Conservation (phyloP, 2,113 vertebrate genomes). For the Tychaedon coryphoeus region DNA sequence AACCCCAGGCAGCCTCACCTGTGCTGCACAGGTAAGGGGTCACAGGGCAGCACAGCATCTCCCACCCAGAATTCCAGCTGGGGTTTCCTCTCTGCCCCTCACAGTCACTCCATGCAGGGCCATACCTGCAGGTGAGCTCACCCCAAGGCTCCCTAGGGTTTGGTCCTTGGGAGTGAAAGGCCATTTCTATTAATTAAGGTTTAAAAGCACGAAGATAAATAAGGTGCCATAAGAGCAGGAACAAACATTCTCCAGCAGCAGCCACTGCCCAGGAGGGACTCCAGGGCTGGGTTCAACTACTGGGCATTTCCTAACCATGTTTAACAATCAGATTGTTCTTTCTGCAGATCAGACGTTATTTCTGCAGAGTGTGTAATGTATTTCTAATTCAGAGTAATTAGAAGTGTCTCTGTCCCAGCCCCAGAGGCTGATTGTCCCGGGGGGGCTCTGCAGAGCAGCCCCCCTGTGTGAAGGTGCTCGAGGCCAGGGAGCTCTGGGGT, state of each 20-base stretch:
- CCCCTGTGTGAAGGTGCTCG: background rate
- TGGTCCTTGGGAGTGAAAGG: background rate
- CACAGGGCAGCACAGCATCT: background rate
- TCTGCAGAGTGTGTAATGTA: fast-evolving
- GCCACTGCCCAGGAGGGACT: background rate
- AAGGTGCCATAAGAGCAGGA: background rate
- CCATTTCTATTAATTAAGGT: background rate
- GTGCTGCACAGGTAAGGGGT: background rate
- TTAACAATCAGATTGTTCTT: background rate
- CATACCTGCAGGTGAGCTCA: background rate
- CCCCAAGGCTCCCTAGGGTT: background rate
- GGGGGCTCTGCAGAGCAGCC: background rate
- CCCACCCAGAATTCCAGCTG: background rate
- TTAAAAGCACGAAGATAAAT: background rate
- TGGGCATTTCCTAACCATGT: background rate
- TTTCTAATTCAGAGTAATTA: fast-evolving
- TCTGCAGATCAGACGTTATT: background rate
- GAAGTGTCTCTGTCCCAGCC: background rate
- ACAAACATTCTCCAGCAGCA: background rate
- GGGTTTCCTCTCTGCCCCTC: background rate
- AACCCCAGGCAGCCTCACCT: background rate
- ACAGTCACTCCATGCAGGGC: background rate
- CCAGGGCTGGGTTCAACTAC: background rate
- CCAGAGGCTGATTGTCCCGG: background rate
- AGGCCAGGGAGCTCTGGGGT: background rate